phyloP scores from a whole-genome alignment of 2,888 invertebrate genomes.

The Elysia crispata region DNA sequence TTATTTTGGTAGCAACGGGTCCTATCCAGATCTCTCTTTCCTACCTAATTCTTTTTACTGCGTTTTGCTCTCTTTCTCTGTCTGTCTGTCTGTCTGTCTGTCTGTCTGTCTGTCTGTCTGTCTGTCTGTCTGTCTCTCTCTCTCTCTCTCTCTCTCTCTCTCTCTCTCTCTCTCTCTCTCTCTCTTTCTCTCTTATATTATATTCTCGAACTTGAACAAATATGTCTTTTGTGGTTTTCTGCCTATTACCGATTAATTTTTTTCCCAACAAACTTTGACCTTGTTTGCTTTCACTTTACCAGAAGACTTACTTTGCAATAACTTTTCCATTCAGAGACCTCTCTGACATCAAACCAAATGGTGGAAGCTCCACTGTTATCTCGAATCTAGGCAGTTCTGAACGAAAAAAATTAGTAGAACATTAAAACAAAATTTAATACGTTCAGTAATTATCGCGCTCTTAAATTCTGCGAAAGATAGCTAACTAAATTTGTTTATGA shows the following conservation, averaged over 20 bases:
- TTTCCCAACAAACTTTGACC: no score
- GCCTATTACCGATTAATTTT: no score
- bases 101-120: conserved; percentile 20
- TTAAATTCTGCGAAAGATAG: no score
- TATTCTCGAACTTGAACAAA: no score
- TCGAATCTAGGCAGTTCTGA: conserved; percentile 93
- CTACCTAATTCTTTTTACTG: not conserved
- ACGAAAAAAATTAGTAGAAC: conserved; percentile 45
- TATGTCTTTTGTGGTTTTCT: no score
- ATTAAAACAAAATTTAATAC: no score
- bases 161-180: conserved; percentile 33
- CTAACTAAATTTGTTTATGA: no score
- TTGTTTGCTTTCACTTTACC: no score
- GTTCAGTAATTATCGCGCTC: no score
- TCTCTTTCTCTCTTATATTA: conserved; percentile 13
- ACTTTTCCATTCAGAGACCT: conserved; percentile 88
- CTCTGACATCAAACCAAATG: conserved; percentile 89
- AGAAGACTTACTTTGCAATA: conserved; percentile 85
- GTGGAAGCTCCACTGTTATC: conserved; percentile 88
- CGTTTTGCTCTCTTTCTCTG: not conserved
- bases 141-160: conserved; percentile 29
- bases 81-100: not conserved
- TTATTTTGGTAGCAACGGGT: not conserved
- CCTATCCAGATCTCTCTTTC: not conserved
- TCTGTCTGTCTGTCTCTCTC: conserved; percentile 22